phyloP scores from a whole-genome alignment of 2,797 vertebrate species.

The Lepilemur ruficaudatus region DNA sequence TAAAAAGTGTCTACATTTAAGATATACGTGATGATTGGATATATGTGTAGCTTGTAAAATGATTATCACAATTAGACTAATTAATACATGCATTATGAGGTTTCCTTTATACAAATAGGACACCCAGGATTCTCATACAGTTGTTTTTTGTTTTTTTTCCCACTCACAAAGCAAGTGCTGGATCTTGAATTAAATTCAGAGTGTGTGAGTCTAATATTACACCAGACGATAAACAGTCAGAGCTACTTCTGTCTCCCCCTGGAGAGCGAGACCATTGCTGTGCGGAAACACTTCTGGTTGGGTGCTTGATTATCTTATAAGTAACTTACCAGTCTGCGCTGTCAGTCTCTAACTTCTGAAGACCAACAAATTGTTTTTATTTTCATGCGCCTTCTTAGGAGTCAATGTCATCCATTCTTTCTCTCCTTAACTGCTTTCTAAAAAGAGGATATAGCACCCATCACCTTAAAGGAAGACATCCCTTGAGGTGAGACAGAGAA shows the following conservation, averaged over 20 bases:
- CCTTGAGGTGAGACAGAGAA: background rate
- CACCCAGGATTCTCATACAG: background rate
- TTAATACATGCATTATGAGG: no score
- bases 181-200: background rate
- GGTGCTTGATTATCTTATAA: no score
- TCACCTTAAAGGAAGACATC: background rate
- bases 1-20: no score
- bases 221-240: background rate
- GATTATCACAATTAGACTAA: no score
- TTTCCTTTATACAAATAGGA: no score
- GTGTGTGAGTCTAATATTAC: background rate
- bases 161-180: background rate
- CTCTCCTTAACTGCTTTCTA: background rate
- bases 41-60: no score
- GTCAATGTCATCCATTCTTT: background rate
- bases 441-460: background rate
- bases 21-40: no score
- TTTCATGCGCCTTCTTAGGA: background rate
- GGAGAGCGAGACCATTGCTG: background rate
- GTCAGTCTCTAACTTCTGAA: background rate
- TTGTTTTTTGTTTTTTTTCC: background rate
- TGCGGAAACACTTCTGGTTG: background rate
- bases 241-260: no score
- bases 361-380: background rate
- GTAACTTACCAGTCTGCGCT: no score